Evolutionary conservation across 2,113 vertebrate species (phyloP), one percentile per base, ranked within the genome.

Genomic region (Catagonus wagneri): DNA sequence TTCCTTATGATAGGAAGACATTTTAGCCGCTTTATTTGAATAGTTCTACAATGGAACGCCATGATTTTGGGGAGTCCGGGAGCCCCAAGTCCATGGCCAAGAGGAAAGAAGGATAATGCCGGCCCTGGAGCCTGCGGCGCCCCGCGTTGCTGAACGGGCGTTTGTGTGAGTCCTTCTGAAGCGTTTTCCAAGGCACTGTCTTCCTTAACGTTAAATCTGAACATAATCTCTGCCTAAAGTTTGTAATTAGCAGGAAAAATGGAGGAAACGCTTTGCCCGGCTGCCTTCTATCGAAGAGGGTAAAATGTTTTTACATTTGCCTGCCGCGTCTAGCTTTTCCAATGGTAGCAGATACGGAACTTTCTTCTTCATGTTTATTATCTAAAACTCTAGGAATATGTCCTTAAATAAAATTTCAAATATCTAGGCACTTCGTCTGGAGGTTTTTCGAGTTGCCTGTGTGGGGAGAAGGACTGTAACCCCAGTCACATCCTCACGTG

Each of bases 61-160:
- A 1, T 6, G 54, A 69, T 27, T 25, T 29, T 1, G 7, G 34
- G 13, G 58, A 61, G 58, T 68, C 17, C 54, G 3, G 75, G 0
- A n/a, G 66, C 50, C 22, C 88, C 4, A 22, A 4, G 44, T 29
- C 8, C 0, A 12, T 17, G 13, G 39, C 72, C 74, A 39, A 27
- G 54, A 52, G 56, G 85, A 6, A 13, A 61, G 1, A 7, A 20
- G 23, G 9, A 4, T 0, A 2, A 23, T 4, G 1, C n/a, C 0
- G 0, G 7, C 8, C 6, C 12, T 0, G 50, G 32, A 15, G n/a
- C 68, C 50, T 12, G 15, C 39, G 6, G 39, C 0, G 0, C 13
- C 0, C 4, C 11, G 72, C 36, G 8, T 0, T 4, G 65, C 3
- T n/a, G 39, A 20, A 16, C 0, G 8, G 8, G 23, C 1, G 12